Evolutionary conservation across 2,888 invertebrate genomes (phyloP), one percentile per base, ranked within the genome.

Genomic region (Oscheius sp.): DNA sequence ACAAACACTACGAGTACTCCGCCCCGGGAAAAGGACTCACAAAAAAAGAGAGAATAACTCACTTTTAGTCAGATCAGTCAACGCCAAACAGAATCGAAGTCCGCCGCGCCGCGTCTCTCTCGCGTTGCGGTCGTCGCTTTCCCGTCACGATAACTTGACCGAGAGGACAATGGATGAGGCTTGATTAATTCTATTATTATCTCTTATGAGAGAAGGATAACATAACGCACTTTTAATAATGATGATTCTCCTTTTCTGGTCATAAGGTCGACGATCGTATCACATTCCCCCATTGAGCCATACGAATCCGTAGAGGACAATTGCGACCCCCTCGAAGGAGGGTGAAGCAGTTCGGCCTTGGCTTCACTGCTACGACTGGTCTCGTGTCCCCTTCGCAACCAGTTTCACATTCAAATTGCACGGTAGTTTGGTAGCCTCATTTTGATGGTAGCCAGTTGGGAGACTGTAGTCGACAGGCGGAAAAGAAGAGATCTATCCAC

Each of bases 361-460:
- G 61, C 61, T n/a, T n/a, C n/a, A n/a, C n/a, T n/a, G n/a, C n/a
- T 35, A 25, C 55, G 13, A 13, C 59, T 43, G 43, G 61, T 43
- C 61, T 61, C 61, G 13, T 45, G 66, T 49, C 43, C 43, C n/a
- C 3, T 3, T 1, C 58, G 5, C n/a, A 61, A 61, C 55, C 55
- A 25, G 55, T 55, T 55, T 55, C 55, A 49, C 66, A 66, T 66
- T 66, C 52, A 52, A 66, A 66, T 66, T 66, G 66, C 66, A 66
- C 52, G 49, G 46, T 49, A 61, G 35, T 9, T n/a, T 27, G 29
- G 27, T 29, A 49, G 6, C 49, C 18, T 49, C 49, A 49, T 18
- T 25, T 23, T 55, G 23, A 23, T 23, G 18, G 55, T 55, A 55
- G 55, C 55, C 55, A 55, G 55, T 55, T 55, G 18, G 21, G 21